phyloP scores from a whole-genome alignment of 1,140 invertebrate genomes.

The Aphis gossypii region DNA sequence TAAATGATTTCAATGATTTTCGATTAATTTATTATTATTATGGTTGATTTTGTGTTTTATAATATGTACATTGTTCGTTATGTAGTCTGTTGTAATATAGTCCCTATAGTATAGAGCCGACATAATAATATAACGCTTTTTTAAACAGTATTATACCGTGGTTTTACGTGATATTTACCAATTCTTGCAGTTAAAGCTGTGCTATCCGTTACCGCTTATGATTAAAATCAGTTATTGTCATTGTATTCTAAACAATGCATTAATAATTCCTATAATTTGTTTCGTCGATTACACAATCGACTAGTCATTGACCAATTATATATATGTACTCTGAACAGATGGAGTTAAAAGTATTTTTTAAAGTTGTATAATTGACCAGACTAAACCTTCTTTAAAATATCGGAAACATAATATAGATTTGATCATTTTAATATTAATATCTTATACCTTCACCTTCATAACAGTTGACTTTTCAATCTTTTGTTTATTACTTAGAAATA shows the following conservation, averaged over 20 bases:
- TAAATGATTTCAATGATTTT: background rate
- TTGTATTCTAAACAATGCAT: background rate
- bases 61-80: background rate
- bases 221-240: background rate
- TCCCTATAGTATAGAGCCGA: background rate
- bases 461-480: background rate
- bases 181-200: background rate
- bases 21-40: slow-evolving; percentile 9
- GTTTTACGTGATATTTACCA: background rate
- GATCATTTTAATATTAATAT: background rate
- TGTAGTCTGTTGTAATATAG: background rate
- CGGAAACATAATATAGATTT: background rate
- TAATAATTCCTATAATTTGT: no score
- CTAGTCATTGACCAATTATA: no score
- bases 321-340: no score
- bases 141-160: background rate
- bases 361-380: no score
- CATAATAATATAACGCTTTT: no score
- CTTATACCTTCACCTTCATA: background rate
- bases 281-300: no score
- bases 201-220: background rate
- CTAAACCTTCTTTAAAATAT: background rate
- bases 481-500: no score
- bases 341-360: no score
- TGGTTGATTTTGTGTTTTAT: background rate